Evolutionary conservation across 2,797 vertebrate species (phyloP), one percentile per base, ranked within the genome.

Genomic region (Pantherophis vulpinus): DNA sequence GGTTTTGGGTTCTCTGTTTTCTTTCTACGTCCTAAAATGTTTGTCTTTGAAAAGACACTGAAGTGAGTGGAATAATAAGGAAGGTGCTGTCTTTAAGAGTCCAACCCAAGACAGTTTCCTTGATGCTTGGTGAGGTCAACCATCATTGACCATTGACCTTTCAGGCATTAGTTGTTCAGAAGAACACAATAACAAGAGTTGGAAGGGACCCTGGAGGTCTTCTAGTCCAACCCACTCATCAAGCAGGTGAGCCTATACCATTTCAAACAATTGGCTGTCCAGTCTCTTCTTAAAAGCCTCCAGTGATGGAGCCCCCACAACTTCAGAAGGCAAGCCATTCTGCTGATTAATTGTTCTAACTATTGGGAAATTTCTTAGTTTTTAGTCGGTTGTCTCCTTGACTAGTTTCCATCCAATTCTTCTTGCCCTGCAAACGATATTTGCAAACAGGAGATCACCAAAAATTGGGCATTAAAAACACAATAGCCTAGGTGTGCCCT

Each of bases 21-120:
- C 88, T 95, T 37, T 58, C 95, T 96, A 87, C 58, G 60, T 55
- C 86, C 95, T 74, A 66, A 12, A 87, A 70, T 91, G 83, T 83
- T 94, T 88, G 87, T 91, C 94, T 87, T 47, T 61, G 29, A 88
- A 91, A 70, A n/a, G 20, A 25, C 54, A 93, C 94, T 92, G 90
- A 89, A 32, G 90, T 59, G 60, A 93, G 91, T 20, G 1, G 23
- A 32, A 20, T 60, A 94, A 87, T 29, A 9, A 54, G 10, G 88
- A 51, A 91, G 88, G 88, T 86, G 94, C 79, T 10, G 1, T 0
- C 63, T 56, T 93, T 88, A 93, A 70, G 11, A 91, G 59, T 42
- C 7, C 27, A 13, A 11, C 14, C 27, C 56, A 51, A 8, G 32
- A 27, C 12, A 5, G 27, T 9, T 83, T 16, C 12, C 23, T 74